These are phyloP conservation scores for Proales similis DNA, from an alignment of 1,140 invertebrate genomes.

Conservation along the genomic window DNA sequence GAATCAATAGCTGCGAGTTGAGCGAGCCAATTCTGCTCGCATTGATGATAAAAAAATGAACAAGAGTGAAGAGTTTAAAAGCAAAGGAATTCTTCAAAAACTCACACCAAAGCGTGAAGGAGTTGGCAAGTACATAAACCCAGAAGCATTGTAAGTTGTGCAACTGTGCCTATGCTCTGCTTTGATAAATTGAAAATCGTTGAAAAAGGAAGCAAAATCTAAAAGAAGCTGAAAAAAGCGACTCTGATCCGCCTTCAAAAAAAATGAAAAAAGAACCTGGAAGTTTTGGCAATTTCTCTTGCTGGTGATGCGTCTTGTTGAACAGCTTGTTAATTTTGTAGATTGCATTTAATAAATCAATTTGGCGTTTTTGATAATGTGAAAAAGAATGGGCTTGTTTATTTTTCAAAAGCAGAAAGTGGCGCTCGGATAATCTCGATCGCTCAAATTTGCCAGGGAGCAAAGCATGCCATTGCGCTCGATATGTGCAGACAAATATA, in stretches of 20 bases:
- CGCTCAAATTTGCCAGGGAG: too few species aligned
- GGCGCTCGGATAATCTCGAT: too few species aligned
- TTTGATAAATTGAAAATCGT: not conserved
- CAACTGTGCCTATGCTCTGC: slow-evolving; percentile 4
- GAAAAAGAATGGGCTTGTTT: too few species aligned
- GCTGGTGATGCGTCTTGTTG: too few species aligned
- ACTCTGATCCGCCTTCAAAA: slow-evolving; percentile 14
- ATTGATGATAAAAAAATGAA: slow-evolving; percentile 3
- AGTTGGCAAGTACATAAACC: slow-evolving; percentile 29
- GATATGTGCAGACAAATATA: too few species aligned
- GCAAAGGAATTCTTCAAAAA: not conserved
- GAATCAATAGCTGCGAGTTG: slow-evolving; percentile 19
- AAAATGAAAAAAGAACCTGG: slow-evolving; percentile 11
- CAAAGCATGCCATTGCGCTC: too few species aligned
- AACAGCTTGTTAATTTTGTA: too few species aligned
- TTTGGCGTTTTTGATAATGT: too few species aligned
- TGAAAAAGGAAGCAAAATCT: slow-evolving; percentile 9
- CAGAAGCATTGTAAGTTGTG: slow-evolving; percentile 5
- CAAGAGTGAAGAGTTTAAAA: not conserved
- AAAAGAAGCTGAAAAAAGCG: slow-evolving; percentile 10
- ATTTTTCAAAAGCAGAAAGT: too few species aligned
- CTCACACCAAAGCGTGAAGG: slow-evolving; percentile 18
- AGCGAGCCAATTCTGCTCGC: slow-evolving; percentile 2
- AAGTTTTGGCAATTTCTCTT: slow-evolving; percentile 29
- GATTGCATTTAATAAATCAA: too few species aligned